Base-by-base conservation (phyloP, 1,140 invertebrate genomes). In the Drosophila kohkoa region DNA sequence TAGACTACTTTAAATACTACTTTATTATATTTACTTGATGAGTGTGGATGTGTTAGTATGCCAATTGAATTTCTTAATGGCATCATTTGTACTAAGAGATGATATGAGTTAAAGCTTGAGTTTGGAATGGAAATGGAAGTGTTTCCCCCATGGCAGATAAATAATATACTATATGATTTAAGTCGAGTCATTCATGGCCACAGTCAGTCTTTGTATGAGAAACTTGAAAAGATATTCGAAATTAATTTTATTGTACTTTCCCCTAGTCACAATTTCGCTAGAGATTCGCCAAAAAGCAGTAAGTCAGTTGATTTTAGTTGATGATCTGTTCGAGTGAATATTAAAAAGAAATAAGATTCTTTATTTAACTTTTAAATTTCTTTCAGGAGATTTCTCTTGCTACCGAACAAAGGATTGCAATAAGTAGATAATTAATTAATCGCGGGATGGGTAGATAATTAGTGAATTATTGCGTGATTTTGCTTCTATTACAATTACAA, bases 321-420 rank as follows among this genome's bases (percentile, higher is more conserved):
- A 16, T 49, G 35, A 1, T 32, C 15, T 16, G 54, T 52, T 45
- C 43, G 60, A 64, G 49, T 65, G 30, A 70, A 52, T 49, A 38
- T 82, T 55, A 57, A 62, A 69, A 63, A 69, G 49, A 79, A 79
- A 72, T 82, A 20, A 4, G 20, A 68, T 72, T 74, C 20, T 85
- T 82, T 85, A 83, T 82, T 80, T 72, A 13, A 46, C 67, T 74
- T 78, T 72, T 13, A 67, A 77, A 69, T 77, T 77, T 46, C 57
- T 70, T 70, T n/a, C n/a, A 8, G 63, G 68, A 48, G 60, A 65
- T 8, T 38, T 45, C 63, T 16, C 5, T 48, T 10, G 6, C 32
- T 46, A 51, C 59, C 63, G 59, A 80, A 79, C 48, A 71, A 25
- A 59, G 25, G 41, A 8, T 71, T 62, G 46, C 35, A 28, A 38